Conservation (phyloP, 2,888 invertebrate genomes). For the Epinotia brunnichana region DNA sequence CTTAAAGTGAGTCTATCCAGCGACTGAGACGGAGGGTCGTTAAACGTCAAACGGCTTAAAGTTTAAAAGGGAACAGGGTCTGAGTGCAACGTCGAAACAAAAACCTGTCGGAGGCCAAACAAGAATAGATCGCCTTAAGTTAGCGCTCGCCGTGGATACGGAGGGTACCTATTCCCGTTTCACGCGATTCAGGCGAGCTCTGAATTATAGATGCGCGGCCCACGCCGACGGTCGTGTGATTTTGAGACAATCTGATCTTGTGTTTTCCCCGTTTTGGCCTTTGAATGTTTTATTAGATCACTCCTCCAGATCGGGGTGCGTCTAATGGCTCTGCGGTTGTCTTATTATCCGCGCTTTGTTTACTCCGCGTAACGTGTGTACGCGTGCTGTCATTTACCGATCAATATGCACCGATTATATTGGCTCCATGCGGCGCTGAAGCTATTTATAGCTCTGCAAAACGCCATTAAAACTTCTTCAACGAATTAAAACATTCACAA, state of each 20-base stretch:
- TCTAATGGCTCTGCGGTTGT: conserved; percentile 73
- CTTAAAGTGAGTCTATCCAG: conserved; percentile 35
- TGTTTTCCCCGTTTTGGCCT: conserved; percentile 75
- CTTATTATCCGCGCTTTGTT: conserved; percentile 53
- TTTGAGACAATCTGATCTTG: conserved; percentile 83
- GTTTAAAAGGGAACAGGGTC: conserved; percentile 43
- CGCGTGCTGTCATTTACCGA: conserved; percentile 23
- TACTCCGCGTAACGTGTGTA: conserved; percentile 35
- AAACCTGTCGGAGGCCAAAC: conserved; percentile 44
- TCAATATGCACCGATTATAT: conserved; percentile 30
- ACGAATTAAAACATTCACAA: conserved; percentile 40
- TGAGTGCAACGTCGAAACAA: conserved; percentile 43
- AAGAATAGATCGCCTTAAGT: conserved; percentile 68
- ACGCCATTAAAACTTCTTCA: conserved; percentile 36
- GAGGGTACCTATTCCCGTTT: conserved; percentile 62
- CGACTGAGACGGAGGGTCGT: conserved; percentile 39
- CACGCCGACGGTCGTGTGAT: conserved; percentile 78
- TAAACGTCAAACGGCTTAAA: conserved; percentile 43
- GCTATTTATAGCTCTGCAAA: conserved; percentile 16
- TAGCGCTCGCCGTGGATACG: conserved; percentile 53
- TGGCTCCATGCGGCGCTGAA: neutral
- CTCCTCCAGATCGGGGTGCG: conserved; percentile 65
- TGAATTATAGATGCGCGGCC: conserved; percentile 80
- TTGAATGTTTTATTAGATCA: conserved; percentile 80
- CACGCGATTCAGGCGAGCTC: conserved; percentile 54